These are phyloP conservation scores for Ecdyonurus torrentis DNA, from an alignment of 2,888 invertebrate genomes.

Conservation along the genomic window DNA sequence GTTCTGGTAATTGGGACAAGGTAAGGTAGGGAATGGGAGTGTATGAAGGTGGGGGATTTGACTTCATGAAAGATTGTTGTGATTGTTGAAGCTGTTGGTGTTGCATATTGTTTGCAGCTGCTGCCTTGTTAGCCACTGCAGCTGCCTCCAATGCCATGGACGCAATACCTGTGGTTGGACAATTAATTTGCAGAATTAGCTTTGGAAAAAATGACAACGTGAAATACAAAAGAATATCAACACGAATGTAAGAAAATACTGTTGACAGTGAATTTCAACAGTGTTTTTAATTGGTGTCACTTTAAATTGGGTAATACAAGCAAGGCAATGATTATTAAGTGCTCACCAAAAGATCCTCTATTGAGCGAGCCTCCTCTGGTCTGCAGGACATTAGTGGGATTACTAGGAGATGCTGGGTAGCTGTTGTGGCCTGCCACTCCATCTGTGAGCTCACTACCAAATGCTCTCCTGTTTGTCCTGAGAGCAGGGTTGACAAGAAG, in stretches of 20 bases:
- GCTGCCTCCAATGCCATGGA: background rate
- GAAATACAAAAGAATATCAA: no score
- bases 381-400: constrained; percentile 1
- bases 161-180: background rate
- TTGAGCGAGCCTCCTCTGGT: constrained; percentile 1
- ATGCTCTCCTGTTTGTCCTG: background rate
- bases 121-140: background rate
- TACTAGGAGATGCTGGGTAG: background rate
- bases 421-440: background rate
- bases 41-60: background rate
- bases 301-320: no score
- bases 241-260: no score
- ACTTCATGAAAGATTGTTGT: background rate
- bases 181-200: no score
- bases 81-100: background rate
- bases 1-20: background rate
- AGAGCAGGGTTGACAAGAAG: background rate
- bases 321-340: no score
- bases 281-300: no score
- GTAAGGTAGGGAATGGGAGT: background rate
- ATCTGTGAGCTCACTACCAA: background rate
- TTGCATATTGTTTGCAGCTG: background rate
- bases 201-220: no score
- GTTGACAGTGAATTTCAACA: no score
- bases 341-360: background rate